Evolutionary conservation across 2,113 vertebrate genomes (phyloP), one percentile per base, ranked within the genome.

Genomic region (Trachemys scripta): DNA sequence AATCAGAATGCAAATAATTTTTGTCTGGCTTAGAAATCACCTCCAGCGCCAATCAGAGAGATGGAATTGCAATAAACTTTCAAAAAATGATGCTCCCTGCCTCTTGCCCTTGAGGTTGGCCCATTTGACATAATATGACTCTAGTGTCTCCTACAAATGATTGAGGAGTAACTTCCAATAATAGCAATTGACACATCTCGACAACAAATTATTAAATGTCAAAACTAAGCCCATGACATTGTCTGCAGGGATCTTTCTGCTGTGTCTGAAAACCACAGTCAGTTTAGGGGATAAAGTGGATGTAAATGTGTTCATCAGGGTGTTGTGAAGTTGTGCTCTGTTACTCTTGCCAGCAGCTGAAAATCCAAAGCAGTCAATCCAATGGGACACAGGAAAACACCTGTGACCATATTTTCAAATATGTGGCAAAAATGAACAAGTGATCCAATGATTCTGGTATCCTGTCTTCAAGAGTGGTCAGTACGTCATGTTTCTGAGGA

Each of bases 151-250:
- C 80, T 88, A 76, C 59, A 92, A 89, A 47, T 97, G 94, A 86
- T 82, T 72, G 82, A 92, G 78, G 57, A 96, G 42, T 7, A 31
- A 31, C 83, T 97, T 93, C 82, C 49, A 82, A 89, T 86, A 82
- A 84, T 75, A 87, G n/a, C 54, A 90, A 91, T 86, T 93, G 65
- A 96, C 94, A 88, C 8, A 84, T 95, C 88, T 80, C 93, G 94
- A 92, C 92, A 96, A 85, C 69, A 27, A 56, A 59, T 80, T 96
- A 93, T 82, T 94, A 94, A 94, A 14, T 82, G 92, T 75, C 84
- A 89, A 94, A 97, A 90, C 62, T 31, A 85, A 89, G 38, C 80
- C 86, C 54, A 82, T 80, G 78, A 72, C 85, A 90, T n/a, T 92
- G 1, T 80, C 54, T 90, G 51, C 19, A 82, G 51, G 42, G 29